Evolutionary conservation across 2,113 vertebrate species (phyloP).

Genomic region (Rhynchomys soricoides): DNA sequence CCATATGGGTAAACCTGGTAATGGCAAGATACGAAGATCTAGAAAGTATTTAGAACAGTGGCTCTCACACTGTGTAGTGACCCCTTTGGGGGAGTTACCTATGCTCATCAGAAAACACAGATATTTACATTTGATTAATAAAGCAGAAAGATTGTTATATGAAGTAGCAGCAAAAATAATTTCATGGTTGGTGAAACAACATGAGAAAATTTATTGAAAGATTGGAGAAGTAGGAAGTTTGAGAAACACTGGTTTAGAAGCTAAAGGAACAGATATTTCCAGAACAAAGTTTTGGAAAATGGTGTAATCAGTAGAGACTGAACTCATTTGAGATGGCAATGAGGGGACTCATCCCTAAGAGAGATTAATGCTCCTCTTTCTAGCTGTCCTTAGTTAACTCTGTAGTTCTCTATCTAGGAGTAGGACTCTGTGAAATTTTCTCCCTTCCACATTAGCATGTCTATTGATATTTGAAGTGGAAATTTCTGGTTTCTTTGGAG

Average conservation of each 20-base stretch:
- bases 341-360: not conserved
- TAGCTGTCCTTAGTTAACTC: not conserved
- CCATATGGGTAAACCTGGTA: not conserved
- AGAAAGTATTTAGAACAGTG: not conserved
- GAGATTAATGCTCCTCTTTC: not conserved
- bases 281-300: not conserved
- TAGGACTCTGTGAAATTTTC: not conserved
- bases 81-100: not conserved
- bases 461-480: too few relatives aligned
- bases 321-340: not conserved
- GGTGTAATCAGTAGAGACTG: not conserved
- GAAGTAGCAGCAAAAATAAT: not conserved
- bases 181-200: not conserved
- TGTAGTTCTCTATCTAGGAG: too few relatives aligned
- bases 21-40: not conserved
- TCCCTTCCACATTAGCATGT: not conserved
- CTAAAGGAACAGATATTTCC: not conserved
- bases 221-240: not conserved
- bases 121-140: not conserved
- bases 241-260: not conserved
- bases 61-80: not conserved
- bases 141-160: not conserved
- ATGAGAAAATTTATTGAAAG: not conserved
- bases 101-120: not conserved
- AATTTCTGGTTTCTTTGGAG: too few relatives aligned